Percentiles rank a stretch among this genome's conserved stretches.
Evolutionary conservation across 2,797 vertebrate genomes (phyloP).

Genomic region (Sebastes taczanowskii): DNA sequence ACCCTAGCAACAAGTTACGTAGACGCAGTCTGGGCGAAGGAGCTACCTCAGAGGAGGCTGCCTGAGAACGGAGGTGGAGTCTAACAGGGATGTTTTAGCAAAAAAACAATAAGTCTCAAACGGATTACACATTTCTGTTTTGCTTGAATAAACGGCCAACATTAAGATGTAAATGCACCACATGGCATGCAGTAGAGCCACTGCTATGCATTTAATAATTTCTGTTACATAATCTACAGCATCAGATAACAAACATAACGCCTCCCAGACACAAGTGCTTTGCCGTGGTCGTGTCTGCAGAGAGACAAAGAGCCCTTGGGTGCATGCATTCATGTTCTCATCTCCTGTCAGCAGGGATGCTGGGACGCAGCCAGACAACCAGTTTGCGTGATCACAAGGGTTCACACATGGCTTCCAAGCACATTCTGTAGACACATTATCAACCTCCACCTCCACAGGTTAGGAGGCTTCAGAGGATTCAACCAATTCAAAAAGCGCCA

Average conservation of each 20-base stretch:
- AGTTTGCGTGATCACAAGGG: slow-evolving; percentile 27
- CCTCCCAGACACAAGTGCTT: not conserved
- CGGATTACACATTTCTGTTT: not conserved
- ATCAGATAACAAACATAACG: not conserved
- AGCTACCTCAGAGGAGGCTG: slow-evolving; percentile 36
- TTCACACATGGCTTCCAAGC: slow-evolving; percentile 14
- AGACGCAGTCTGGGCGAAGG: slow-evolving; percentile 38
- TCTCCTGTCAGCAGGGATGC: slow-evolving; percentile 47
- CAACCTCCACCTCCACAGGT: not conserved
- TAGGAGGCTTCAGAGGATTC: not conserved
- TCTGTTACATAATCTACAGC: slow-evolving; percentile 29
- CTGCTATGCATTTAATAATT: not conserved
- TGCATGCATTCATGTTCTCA: slow-evolving; percentile 16
- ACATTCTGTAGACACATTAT: not conserved
- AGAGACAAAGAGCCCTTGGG: slow-evolving; percentile 44
- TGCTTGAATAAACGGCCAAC: not conserved
- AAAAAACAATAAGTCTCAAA: slow-evolving; percentile 13
- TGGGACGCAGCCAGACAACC: slow-evolving; percentile 40
- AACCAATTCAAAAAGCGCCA: not conserved
- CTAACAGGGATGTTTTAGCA: slow-evolving; percentile 6
- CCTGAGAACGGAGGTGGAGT: slow-evolving; percentile 40
- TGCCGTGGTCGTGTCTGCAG: slow-evolving; percentile 17
- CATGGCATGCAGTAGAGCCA: not conserved
- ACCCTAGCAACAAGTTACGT: slow-evolving; percentile 77
- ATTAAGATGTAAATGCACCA: not conserved